A percentile compares a stretch with the other conserved stretches of the same genome.
These are phyloP conservation scores for Avahi laniger DNA, from an alignment of 2,797 vertebrate species.

Conservation along the genomic window DNA sequence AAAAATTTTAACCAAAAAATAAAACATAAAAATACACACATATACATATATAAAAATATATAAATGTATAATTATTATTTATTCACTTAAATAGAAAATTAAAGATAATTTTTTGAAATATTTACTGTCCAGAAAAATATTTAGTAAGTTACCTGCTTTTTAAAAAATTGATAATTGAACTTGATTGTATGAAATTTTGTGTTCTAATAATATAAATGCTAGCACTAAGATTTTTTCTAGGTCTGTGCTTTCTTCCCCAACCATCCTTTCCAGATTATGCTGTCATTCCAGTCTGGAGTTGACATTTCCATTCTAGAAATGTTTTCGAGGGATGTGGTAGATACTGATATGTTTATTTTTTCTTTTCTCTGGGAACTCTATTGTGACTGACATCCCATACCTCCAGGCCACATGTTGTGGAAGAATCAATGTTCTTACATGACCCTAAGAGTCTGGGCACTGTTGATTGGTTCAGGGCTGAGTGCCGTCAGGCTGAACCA, in stretches of 20 bases:
- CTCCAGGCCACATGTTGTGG: not conserved
- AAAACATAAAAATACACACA: not conserved
- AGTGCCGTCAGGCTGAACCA: not conserved
- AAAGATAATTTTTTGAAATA: not conserved
- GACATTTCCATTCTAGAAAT: not conserved
- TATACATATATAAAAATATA: not conserved
- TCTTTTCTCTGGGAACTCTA: not conserved
- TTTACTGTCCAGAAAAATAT: not conserved
- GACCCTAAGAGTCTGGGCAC: not conserved
- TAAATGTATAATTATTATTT: not conserved
- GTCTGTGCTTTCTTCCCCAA: not conserved
- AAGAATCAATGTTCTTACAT: not conserved
- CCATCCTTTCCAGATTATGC: not conserved
- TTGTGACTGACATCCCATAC: not conserved
- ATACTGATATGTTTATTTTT: not conserved
- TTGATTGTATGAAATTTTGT: not conserved
- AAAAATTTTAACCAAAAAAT: not conserved
- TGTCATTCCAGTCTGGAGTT: not conserved
- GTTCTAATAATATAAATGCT: not conserved
- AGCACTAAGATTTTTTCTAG: not conserved
- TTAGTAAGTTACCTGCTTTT: not conserved
- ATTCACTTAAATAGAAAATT: not conserved
- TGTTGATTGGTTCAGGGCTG: not conserved
- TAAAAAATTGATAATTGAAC: not conserved
- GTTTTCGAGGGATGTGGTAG: not conserved